These are phyloP conservation scores for Danio rerio DNA, from an alignment of 2,113 vertebrate species.

Conservation along the genomic window GRCz12tu NC_133176.1:42361501-42362000, in stretches of 20 bases:
- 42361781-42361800: conserved; percentile 45
- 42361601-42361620: too few species aligned
- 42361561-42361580: too few species aligned
- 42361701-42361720: not conserved
- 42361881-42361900: conserved; percentile 64
- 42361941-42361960: conserved; percentile 70
- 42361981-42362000: conserved; percentile 68
- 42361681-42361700: not conserved
- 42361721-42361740: not conserved
- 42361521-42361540: too few species aligned
- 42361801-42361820: conserved; percentile 12
- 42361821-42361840: conserved; percentile 39
- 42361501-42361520: too few species aligned
- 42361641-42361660: too few species aligned
- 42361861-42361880: conserved; percentile 40
- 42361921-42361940: conserved; percentile 68
- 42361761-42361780: conserved; percentile 27
- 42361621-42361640: too few species aligned
- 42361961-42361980: conserved; percentile 69
- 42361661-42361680: not conserved
- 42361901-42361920: conserved; percentile 72
- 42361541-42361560: too few species aligned
- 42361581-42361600: too few species aligned
- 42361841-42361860: conserved; percentile 29
- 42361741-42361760: conserved; percentile 12